These are phyloP conservation scores for Hydrolagus affinis DNA, from an alignment of 2,113 vertebrate species.

Conservation along the genomic window DNA sequence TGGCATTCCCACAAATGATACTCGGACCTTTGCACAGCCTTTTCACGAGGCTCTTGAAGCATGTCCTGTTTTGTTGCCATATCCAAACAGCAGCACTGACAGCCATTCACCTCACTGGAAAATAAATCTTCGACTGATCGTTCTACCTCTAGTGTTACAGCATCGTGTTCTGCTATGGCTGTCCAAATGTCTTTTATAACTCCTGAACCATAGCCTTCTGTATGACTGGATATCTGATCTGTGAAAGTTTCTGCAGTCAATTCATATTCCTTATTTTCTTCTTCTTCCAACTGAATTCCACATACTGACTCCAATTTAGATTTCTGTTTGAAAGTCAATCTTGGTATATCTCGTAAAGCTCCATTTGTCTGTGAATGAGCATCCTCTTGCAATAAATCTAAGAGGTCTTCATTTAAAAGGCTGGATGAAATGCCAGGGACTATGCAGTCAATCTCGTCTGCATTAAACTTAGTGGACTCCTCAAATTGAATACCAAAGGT, in stretches of 20 bases:
- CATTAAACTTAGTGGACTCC: slow-evolving; percentile 73
- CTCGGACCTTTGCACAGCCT: slow-evolving; percentile 87
- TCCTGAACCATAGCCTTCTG: slow-evolving; percentile 88
- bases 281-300: slow-evolving; percentile 87
- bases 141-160: slow-evolving; percentile 60
- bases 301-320: slow-evolving; percentile 97
- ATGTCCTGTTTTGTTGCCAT: slow-evolving; percentile 61
- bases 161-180: slow-evolving; percentile 67
- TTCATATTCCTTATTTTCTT: slow-evolving; percentile 71
- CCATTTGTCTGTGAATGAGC: slow-evolving; percentile 64
- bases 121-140: slow-evolving; percentile 68
- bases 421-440: slow-evolving; percentile 78
- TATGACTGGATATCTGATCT: slow-evolving; percentile 64
- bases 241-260: slow-evolving; percentile 60
- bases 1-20: slow-evolving; percentile 94
- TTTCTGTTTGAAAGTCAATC: slow-evolving; percentile 76
- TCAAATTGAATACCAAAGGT: slow-evolving; percentile 66
- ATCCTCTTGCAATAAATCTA: slow-evolving; percentile 85
- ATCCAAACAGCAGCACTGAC: slow-evolving; percentile 74
- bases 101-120: slow-evolving; percentile 65
- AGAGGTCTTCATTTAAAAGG: slow-evolving; percentile 85
- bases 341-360: slow-evolving; percentile 63
- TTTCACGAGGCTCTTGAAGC: slow-evolving; percentile 64
- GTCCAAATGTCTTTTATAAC: slow-evolving; percentile 97
- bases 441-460: slow-evolving; percentile 74